Evolutionary conservation across 2,113 vertebrate species (phyloP).

Genomic region (Larimichthys crocea): DNA sequence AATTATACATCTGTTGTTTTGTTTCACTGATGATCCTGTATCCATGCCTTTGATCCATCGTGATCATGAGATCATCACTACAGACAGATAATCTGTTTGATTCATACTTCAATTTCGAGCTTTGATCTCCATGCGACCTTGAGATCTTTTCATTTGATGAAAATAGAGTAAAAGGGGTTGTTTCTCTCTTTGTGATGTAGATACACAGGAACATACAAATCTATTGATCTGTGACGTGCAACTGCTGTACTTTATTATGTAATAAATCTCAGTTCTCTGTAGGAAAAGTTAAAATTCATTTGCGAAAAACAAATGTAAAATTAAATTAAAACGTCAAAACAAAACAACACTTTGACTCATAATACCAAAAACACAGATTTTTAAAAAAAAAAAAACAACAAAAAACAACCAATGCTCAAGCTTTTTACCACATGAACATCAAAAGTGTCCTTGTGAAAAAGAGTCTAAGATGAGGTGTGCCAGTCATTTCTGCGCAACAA

Average conservation of each 20-base stretch:
- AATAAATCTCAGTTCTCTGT: not conserved
- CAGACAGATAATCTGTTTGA: not conserved
- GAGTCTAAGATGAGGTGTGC: not conserved
- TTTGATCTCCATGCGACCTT: constrained; percentile 21
- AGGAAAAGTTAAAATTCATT: not conserved
- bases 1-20: constrained; percentile 62
- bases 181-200: not conserved
- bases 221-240: constrained; percentile 1
- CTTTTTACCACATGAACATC: constrained; percentile 10
- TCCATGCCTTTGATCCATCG: constrained; percentile 38
- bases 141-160: constrained; percentile 17
- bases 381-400: no score
- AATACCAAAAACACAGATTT: not conserved
- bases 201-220: constrained; percentile 18
- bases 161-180: not conserved
- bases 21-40: constrained; percentile 40
- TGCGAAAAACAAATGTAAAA: not conserved
- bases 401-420: constrained; percentile 6
- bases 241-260: not conserved
- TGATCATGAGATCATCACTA: not conserved
- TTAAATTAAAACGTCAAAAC: no score
- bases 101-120: not conserved
- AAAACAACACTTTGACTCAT: not conserved
- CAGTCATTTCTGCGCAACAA: not conserved
- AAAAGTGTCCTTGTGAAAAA: constrained; percentile 16